These are phyloP conservation scores for Cheilosia pagana DNA, from an alignment of 2,888 invertebrate genomes.

Conservation along the genomic window DNA sequence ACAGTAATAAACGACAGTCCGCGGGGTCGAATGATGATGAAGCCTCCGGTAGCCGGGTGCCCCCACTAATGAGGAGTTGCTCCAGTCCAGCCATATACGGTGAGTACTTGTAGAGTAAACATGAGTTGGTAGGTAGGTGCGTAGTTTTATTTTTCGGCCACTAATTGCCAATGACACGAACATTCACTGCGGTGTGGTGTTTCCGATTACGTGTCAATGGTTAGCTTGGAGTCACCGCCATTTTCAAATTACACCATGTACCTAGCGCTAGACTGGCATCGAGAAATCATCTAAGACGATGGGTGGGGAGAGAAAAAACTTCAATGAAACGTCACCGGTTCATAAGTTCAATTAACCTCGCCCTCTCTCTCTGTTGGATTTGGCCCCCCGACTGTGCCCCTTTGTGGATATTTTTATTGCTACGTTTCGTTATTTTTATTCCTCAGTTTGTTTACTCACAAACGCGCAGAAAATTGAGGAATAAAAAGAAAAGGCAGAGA, in stretches of 20 bases:
- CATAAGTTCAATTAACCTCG: conserved; percentile 72
- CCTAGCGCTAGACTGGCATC: conserved; percentile 3
- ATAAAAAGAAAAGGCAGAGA: conserved; percentile 42
- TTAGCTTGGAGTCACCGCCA: conserved; percentile 45
- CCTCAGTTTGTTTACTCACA: conserved; percentile 75
- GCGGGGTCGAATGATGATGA: conserved; percentile 83
- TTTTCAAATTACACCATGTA: conserved; percentile 12
- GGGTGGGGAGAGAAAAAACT: conserved; percentile 19
- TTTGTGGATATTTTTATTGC: conserved; percentile 62
- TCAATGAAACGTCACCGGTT: conserved; percentile 71
- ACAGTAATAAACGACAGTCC: conserved; percentile 85
- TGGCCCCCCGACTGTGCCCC: conserved; percentile 49
- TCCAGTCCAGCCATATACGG: conserved; percentile 85
- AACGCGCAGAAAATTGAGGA: conserved; percentile 67
- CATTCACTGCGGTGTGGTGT: conserved; percentile 44
- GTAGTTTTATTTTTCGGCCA: conserved; percentile 23
- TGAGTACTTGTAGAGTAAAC: conserved; percentile 77
- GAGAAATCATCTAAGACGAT: neutral
- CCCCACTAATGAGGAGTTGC: conserved; percentile 84
- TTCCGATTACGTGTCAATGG: conserved; percentile 60
- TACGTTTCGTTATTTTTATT: conserved; percentile 71
- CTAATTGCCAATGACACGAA: conserved; percentile 62
- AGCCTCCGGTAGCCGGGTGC: conserved; percentile 84
- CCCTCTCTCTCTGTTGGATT: conserved; percentile 54
- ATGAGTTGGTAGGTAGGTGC: conserved; percentile 1